phyloP scores from a whole-genome alignment of 37 sponge, comb jelly and placozoan species.

The Corticium candelabrum region DNA sequence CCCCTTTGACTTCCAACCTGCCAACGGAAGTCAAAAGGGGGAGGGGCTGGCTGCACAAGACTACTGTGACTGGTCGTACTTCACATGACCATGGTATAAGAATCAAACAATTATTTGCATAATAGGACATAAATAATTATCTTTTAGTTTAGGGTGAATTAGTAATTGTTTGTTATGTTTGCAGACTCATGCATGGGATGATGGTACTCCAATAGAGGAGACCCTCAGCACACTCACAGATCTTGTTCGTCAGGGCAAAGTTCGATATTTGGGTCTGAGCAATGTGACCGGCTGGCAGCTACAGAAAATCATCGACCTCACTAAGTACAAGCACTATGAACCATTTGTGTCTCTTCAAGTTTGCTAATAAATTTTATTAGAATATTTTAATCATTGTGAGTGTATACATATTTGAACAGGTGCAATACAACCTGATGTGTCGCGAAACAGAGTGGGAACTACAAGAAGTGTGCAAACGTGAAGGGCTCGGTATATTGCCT shows the following conservation, averaged over 20 bases:
- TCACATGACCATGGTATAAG: no score
- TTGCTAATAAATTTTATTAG: neutral
- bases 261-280: conserved; percentile 79
- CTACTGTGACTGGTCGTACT: no score
- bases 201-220: conserved; percentile 81
- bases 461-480: conserved; percentile 70
- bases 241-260: conserved; percentile 68
- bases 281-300: conserved; percentile 93
- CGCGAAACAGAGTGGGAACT: conserved; percentile 86
- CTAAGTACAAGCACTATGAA: conserved; percentile 20
- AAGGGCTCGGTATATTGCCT: conserved; percentile 73
- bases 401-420: conserved; percentile 24
- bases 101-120: no score
- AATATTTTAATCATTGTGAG: no score
- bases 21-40: no score
- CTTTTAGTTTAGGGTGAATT: no score
- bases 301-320: conserved; percentile 63
- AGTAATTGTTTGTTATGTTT: no score
- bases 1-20: no score
- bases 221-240: conserved; percentile 66
- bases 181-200: conserved; percentile 86
- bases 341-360: conserved; percentile 67
- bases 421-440: conserved; percentile 85
- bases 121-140: no score
- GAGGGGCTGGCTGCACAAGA: no score